phyloP scores from a whole-genome alignment of 2,888 invertebrate genomes.

The Emmelina monodactyla region DNA sequence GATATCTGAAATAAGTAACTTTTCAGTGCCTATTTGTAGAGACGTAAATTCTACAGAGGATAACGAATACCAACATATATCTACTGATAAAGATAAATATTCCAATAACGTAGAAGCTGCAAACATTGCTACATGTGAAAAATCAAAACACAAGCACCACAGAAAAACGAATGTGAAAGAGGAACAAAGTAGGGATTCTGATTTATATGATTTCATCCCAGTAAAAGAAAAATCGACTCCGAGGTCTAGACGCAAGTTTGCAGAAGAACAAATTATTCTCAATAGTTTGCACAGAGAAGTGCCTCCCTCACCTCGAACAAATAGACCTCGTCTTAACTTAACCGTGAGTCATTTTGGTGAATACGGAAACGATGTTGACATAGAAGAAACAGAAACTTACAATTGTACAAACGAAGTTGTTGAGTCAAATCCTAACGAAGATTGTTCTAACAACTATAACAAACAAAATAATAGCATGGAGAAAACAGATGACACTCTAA shows the following conservation, averaged over 20 bases:
- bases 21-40: slow-evolving; percentile 48
- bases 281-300: slow-evolving; percentile 37
- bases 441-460: background rate
- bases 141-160: too few species aligned
- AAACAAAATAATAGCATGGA: slow-evolving; percentile 14
- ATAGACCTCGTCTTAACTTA: slow-evolving; percentile 42
- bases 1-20: slow-evolving; percentile 40
- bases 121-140: too few species aligned
- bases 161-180: too few species aligned
- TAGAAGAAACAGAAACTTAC: background rate
- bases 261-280: slow-evolving; percentile 24
- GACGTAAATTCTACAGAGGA: too few species aligned
- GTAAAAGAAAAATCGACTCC: slow-evolving; percentile 53
- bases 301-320: slow-evolving; percentile 45
- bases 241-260: slow-evolving; percentile 37
- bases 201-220: slow-evolving; percentile 43
- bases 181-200: too few species aligned
- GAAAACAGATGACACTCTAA: slow-evolving; percentile 25
- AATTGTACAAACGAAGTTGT: too few species aligned
- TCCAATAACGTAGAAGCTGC: too few species aligned
- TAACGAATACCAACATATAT: too few species aligned
- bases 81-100: too few species aligned
- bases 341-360: slow-evolving; percentile 37
- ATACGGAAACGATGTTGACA: slow-evolving; percentile 13
- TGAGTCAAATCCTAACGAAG: background rate